Base-by-base conservation (phyloP, 2,797 vertebrate genomes). In the Distichodus sexfasciatus region DNA sequence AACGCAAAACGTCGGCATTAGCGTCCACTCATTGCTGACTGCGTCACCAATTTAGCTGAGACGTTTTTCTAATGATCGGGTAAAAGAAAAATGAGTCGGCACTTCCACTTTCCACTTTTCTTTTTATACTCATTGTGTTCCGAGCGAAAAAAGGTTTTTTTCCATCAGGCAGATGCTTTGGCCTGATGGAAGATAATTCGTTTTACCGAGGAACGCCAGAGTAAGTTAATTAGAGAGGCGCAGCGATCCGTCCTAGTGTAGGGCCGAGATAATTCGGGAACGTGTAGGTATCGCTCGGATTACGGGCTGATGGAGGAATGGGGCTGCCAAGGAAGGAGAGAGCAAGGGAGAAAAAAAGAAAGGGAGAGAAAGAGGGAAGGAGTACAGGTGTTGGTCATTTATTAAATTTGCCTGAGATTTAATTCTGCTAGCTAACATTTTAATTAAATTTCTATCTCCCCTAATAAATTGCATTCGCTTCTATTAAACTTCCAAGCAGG, bases 351-450 rank as follows among this genome's bases (percentile, higher is more conserved):
- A 41, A 40, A 9, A 51, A 54, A 17, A 79, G 82, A 69, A 53
- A 24, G 38, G 29, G 50, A n/a, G 50, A 59, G 53, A 55, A 35
- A 40, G 33, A 58, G 33, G 4, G 23, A 40, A 63, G 29, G 67
- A 82, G 83, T 85, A 86, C 88, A 91, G 88, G 87, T 91, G 88
- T 90, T 87, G 84, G 81, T 83, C 78, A 81, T 83, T 88, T 86
- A 87, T 89, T 86, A 84, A 72, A 85, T 87, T 83, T 82, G 80
- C 79, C 81, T 76, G 81, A 83, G 81, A 88, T 84, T 87, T 79
- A 85, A 88, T 88, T 88, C 83, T 71, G 67, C 79, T 63, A 73
- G 82, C 84, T 84, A 74, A 62, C 51, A 60, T 85, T 88, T 87
- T 89, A 89, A 90, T 90, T 90, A 86, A 81, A 87, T 84, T 82